Base-by-base conservation (phyloP, 2,888 invertebrate species). In the Glaucopsyche alexis region DNA sequence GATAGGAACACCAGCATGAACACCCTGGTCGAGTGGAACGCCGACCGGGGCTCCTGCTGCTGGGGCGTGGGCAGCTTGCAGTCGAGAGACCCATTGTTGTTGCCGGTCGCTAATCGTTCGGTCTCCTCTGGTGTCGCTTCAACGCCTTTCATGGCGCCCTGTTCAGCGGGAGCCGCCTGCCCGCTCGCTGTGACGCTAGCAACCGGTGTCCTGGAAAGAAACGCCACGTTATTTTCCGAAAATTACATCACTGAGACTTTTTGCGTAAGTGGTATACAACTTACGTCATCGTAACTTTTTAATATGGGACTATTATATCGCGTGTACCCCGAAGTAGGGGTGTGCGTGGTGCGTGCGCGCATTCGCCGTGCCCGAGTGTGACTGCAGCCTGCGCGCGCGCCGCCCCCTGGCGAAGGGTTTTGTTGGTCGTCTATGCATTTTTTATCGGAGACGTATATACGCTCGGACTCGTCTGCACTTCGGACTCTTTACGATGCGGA, bases 1-100 rank as follows among this genome's bases (percentile, higher is more conserved):
- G 97, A 94, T 82, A 97, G 95, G 87, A 98, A 98, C 71, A 97
- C 96, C 82, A 96, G 95, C 93, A 98, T 95, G 90, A 98, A 98
- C 76, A 96, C 95, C 84, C 97, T 96, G 79, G 98, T 98, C 75
- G 97, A 97, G 75, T 97, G 97, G 82, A 98, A 96, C 70, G 94
- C 94, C 73, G 91, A 85, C 80, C 97, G 96, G 74, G 96, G 91
- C 67, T 89, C 91, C 0, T 96, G 96, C 73, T 94, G 93, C 81
- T 84, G 81, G 52, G 82, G 79, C 72, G 92, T 89, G 0, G 98
- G 97, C 76, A 95, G 94, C 81, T 96, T 96, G 73, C 95, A 95
- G 76, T 97, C 97, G 81, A 97, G 94, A 50, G 90, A 93, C 71
- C 98, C 98, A 89, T 97, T 98, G 81, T 94, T 94, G 78, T 95